These are phyloP conservation scores for Enteromius paludinosus DNA, from an alignment of 2,797 vertebrate species.

Conservation along the genomic window DNA sequence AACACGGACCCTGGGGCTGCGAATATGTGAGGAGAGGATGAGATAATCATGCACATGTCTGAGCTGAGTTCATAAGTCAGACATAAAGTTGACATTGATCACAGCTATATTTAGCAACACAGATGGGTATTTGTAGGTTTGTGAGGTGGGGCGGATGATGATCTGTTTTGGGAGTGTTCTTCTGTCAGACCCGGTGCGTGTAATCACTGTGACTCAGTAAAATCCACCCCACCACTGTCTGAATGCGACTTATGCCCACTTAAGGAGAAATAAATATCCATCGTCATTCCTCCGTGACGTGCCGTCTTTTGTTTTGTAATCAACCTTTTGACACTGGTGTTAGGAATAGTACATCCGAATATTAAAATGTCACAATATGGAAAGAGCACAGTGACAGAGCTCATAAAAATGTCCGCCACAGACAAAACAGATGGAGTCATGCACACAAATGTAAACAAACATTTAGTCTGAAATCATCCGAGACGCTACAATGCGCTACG, in stretches of 20 bases:
- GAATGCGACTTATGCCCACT: constrained; percentile 10
- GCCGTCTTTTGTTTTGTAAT: constrained; percentile 5
- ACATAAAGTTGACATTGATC: constrained; percentile 30
- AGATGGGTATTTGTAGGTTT: constrained; percentile 49
- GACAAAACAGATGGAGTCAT: constrained; percentile 54
- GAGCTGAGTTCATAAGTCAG: constrained; percentile 34
- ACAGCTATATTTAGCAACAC: constrained; percentile 49
- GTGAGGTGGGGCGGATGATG: constrained; percentile 21
- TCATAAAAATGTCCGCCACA: constrained; percentile 17
- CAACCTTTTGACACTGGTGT: neutral
- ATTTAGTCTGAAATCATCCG: constrained; percentile 45
- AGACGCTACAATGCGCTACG: neutral
- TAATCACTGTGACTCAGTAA: constrained; percentile 33
- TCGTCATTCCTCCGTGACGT: neutral
- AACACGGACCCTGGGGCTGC: constrained; percentile 36
- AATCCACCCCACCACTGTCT: constrained; percentile 15
- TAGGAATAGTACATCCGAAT: constrained; percentile 3
- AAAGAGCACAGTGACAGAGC: constrained; percentile 17
- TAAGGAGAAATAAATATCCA: constrained; percentile 12
- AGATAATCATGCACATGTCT: constrained; percentile 39
- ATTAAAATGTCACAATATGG: constrained; percentile 25
- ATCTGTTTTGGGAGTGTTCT: constrained; percentile 19
- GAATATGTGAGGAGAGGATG: constrained; percentile 30
- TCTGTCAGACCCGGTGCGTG: neutral
- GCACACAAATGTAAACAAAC: constrained; percentile 50